These are phyloP conservation scores for Corythornis cristatus DNA, from an alignment of 2,113 vertebrate genomes.

Conservation along the genomic window DNA sequence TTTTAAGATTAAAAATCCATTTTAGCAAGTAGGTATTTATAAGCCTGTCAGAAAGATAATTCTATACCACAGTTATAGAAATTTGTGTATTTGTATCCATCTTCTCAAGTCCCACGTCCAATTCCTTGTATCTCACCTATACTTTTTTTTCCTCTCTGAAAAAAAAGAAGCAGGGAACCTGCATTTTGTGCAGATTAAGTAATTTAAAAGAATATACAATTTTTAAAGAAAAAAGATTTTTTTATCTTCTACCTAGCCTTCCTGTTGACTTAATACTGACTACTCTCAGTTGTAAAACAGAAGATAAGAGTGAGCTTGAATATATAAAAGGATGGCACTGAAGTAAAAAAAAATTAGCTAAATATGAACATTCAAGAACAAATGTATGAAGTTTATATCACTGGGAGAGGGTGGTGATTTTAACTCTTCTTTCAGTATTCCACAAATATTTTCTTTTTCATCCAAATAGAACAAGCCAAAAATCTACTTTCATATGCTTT, in stretches of 20 bases:
- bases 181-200: not conserved
- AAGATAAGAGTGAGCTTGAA: not conserved
- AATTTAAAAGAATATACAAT: not conserved
- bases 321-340: not conserved
- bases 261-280: not conserved
- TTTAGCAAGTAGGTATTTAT: not conserved
- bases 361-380: not conserved
- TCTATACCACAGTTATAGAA: not conserved
- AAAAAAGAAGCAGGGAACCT: not conserved
- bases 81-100: not conserved
- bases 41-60: not conserved
- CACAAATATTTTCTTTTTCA: not conserved
- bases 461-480: not conserved
- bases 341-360: not conserved
- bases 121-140: not conserved
- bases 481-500: not conserved
- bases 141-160: not conserved
- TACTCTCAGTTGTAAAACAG: not conserved
- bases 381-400: not conserved
- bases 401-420: not conserved
- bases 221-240: not conserved
- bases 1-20: not conserved
- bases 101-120: not conserved
- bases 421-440: not conserved
- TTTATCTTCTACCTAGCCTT: not conserved